Evolutionary conservation across 2,888 invertebrate genomes (phyloP).

Genomic region (Apamea anceps): DNA sequence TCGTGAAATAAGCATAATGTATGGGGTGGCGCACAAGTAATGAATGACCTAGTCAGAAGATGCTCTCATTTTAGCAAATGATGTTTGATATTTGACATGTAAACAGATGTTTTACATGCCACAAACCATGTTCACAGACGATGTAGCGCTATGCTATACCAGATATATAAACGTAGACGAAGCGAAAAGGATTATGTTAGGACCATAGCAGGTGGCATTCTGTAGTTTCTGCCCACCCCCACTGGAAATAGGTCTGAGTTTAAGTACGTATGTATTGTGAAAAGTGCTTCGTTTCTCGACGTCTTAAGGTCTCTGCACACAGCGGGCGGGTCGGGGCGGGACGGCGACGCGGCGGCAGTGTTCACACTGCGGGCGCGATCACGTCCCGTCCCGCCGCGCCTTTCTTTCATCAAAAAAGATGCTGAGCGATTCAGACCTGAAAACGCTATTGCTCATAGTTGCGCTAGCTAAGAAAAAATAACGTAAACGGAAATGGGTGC

Average conservation of each 20-base stretch:
- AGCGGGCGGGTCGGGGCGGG: too few relatives aligned
- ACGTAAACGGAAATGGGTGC: too few relatives aligned
- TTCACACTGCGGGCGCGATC: too few relatives aligned
- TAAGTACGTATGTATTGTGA: not conserved
- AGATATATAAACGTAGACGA: not conserved
- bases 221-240: not conserved
- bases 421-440: too few relatives aligned
- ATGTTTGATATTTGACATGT: not conserved
- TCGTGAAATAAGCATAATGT: conserved; percentile 14
- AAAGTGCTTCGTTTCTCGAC: not conserved
- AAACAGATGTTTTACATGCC: not conserved
- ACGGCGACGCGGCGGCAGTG: too few relatives aligned
- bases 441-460: too few relatives aligned
- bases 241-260: not conserved
- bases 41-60: not conserved
- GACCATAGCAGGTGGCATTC: not conserved
- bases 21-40: not conserved
- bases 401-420: too few relatives aligned
- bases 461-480: too few relatives aligned
- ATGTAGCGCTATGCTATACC: not conserved
- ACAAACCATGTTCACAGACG: not conserved
- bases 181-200: not conserved
- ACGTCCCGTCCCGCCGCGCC: too few relatives aligned
- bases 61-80: not conserved
- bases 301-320: too few relatives aligned